phyloP scores from a whole-genome alignment of 35 echinoderm and acorn worm species.

The Ptychodera flava region DNA sequence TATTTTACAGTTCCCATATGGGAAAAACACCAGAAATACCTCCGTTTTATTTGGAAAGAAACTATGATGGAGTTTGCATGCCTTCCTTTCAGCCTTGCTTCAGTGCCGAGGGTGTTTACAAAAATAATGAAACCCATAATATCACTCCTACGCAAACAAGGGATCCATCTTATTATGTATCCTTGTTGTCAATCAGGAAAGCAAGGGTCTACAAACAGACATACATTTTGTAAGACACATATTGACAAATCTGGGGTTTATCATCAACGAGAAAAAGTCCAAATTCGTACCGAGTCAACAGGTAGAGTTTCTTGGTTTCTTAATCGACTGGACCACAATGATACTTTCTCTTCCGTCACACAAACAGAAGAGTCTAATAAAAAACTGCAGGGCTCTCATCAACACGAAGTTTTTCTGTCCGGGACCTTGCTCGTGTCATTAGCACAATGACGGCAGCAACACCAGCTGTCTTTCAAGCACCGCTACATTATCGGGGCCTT shows the following conservation, averaged over 20 bases:
- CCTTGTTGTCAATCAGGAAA: conserved; percentile 8
- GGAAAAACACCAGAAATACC: background rate
- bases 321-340: background rate
- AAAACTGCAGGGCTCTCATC: background rate
- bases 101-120: conserved; percentile 17
- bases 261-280: background rate
- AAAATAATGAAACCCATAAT: background rate
- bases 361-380: background rate
- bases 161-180: background rate
- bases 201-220: background rate
- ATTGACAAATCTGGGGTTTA: background rate
- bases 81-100: conserved; percentile 3
- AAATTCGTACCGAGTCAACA: background rate
- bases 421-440: background rate
- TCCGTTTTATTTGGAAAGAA: background rate
- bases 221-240: background rate
- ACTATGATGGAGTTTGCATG: background rate
- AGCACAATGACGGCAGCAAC: background rate
- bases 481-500: background rate
- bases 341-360: background rate
- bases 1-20: conserved; percentile 8
- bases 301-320: background rate
- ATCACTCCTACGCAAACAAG: background rate
- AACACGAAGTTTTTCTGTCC: background rate
- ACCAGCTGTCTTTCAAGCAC: background rate